Base-by-base conservation (phyloP, 2,113 vertebrate species). In the Puntigrus tetrazona region DNA sequence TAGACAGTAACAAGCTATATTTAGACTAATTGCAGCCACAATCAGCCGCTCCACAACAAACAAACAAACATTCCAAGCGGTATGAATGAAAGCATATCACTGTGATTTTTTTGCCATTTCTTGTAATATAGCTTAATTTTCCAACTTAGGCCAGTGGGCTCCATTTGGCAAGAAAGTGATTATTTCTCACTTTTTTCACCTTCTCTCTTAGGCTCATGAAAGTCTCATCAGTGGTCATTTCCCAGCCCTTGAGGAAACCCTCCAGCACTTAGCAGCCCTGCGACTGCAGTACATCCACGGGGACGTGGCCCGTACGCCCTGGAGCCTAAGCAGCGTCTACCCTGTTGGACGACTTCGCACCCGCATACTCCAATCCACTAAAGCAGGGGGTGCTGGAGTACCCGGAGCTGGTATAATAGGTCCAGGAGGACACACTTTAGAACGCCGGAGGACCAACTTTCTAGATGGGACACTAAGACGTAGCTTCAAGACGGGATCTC, bases 211-310 rank as follows among this genome's bases (percentile, higher is more conserved):
- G 97, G 97, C 97, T 59, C 97, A 98, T 0, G 97, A 98, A 92
- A 96, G 95, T 89, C 92, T 97, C 77, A 96, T 97, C 90, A 96
- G 95, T 7, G 96, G 97, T 22, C 97, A 97, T 87, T 98, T 98
- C 87, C 97, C 97, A 0, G 97, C 94, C 10, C 95, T 95, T 0
- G 97, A 98, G 90, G 97, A 98, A 90, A 97, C 96, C 0, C 88
- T 98, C 86, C 97, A 97, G 92, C 95, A 96, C 84, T 87, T 98
- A 79, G 96, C 96, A 0, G 95, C 97, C 25, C 90, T 98, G 29
- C 94, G 97, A 10, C 93, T 98, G 22, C 97, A 97, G 90, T 97
- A 97, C 83, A 95, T 97, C 67, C 95, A 97, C 1, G 95, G 95
- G 29, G 96, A 97, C 20, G 95, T 95, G 73, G 95, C 95, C 31